Conservation (phyloP, 2,113 vertebrate genomes). For the Oenanthe melanoleuca region DNA sequence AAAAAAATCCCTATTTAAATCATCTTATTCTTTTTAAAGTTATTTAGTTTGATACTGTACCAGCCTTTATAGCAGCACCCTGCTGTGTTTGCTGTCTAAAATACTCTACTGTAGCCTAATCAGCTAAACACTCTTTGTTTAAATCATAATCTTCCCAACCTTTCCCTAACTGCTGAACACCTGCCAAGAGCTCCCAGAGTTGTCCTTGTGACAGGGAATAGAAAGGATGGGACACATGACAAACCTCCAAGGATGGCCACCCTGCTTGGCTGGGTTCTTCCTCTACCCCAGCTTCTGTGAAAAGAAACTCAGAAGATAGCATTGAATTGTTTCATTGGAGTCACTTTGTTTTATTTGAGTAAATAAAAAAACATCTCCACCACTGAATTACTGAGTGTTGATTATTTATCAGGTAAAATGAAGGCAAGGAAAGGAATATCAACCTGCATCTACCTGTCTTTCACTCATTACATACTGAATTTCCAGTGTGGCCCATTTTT, state of each 20-base stretch:
- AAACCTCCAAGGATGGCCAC: not conserved
- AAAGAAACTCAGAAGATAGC: not conserved
- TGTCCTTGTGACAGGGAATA: not conserved
- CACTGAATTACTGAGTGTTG: not conserved
- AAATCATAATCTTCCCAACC: slow-evolving; percentile 29
- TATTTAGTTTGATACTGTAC: not conserved
- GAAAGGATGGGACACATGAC: not conserved
- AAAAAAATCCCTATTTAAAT: not conserved
- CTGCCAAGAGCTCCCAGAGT: not conserved
- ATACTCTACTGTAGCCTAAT: not conserved
- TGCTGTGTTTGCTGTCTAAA: slow-evolving; percentile 16
- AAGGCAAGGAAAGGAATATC: not conserved
- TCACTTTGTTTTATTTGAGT: not conserved
- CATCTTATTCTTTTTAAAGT: slow-evolving; percentile 13
- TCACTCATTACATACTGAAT: not conserved
- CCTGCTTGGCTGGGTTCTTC: not conserved
- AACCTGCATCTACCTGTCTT: not conserved
- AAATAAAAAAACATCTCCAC: not conserved
- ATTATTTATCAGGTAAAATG: not conserved
- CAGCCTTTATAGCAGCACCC: slow-evolving; percentile 24
- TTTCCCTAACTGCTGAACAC: slow-evolving; percentile 4
- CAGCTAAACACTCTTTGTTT: slow-evolving; percentile 30
- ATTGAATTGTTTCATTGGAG: not conserved
- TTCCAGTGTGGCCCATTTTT: not conserved
- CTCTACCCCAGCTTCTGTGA: not conserved